Evolutionary conservation across 1,140 invertebrate species (phyloP).

Genomic region (Chrysoperla carnea): DNA sequence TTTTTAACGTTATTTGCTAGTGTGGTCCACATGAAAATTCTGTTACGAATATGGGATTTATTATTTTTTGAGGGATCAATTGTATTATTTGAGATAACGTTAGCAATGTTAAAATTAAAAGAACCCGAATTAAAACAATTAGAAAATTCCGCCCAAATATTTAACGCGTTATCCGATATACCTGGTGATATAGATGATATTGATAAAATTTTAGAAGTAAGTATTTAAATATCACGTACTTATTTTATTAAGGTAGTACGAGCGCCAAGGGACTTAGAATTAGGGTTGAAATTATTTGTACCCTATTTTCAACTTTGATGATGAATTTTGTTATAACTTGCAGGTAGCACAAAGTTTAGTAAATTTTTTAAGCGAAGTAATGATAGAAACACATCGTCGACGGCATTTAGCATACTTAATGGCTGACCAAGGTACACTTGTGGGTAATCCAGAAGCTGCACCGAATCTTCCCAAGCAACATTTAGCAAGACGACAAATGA

Average conservation of each 20-base stretch:
- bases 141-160: constrained; percentile 91
- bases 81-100: constrained; percentile 88
- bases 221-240: constrained; percentile 5
- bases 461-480: constrained; percentile 87
- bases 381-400: constrained; percentile 78
- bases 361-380: constrained; percentile 62
- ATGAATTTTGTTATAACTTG: constrained; percentile 1
- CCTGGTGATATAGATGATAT: constrained; percentile 86
- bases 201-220: constrained; percentile 53
- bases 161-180: constrained; percentile 89
- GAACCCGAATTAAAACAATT: constrained; percentile 63
- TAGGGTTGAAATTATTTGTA: background rate
- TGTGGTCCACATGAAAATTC: constrained; percentile 92
- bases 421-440: constrained; percentile 85
- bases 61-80: constrained; percentile 92
- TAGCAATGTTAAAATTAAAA: constrained; percentile 90
- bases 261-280: background rate
- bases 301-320: background rate
- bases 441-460: constrained; percentile 74
- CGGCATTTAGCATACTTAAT: constrained; percentile 90
- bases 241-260: background rate
- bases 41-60: constrained; percentile 92
- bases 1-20: constrained; percentile 96
- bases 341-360: constrained; percentile 36
- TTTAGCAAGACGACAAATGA: constrained; percentile 66